Evolutionary conservation across 2,888 invertebrate species (phyloP), one percentile per base, ranked within the genome.

Genomic region (Bimastos eiseni): DNA sequence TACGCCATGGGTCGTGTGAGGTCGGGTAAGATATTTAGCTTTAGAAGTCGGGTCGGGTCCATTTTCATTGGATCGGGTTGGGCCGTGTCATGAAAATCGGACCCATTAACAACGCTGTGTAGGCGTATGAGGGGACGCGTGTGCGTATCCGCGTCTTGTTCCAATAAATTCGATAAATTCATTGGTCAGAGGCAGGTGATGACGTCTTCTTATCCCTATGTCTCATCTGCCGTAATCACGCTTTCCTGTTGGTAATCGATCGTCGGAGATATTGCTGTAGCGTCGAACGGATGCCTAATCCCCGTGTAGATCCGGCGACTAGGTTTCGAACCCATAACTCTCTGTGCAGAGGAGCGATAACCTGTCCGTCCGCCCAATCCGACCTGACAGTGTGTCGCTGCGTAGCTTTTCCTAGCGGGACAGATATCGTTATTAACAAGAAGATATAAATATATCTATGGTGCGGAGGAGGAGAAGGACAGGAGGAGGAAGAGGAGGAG

Each of bases 301-400:
- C 70, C n/a, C 70, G n/a, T 70, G 30, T 70, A 70, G 70, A 70
- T 70, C 70, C 70, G n/a, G 70, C 6, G n/a, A 1, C n/a, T 70
- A 30, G 70, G 70, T n/a, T n/a, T 70, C 70, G 70, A 70, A 70
- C 70, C 70, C 70, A 70, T 70, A 70, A 70, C 70, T 70, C 70
- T 70, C 30, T 70, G 30, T n/a, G 70, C 24, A 21, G 1, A 49
- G 30, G 17, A 17, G 70, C 30, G 30, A 17, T 70, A 70, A 30
- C 70, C 70, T 70, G 70, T 70, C 11, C 70, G 30, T 70, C 70
- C n/a, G 70, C 70, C 70, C 30, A 70, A 13, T 70, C 70, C 70
- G 30, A 70, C 4, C 70, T 70, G 70, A 70, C 70, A 70, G 13
- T 8, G 0, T 70, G 70, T 70, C 30, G 30, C 30, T n/a, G 70